Conservation (phyloP, 2,888 invertebrate species). For the Elmis aenea region DNA sequence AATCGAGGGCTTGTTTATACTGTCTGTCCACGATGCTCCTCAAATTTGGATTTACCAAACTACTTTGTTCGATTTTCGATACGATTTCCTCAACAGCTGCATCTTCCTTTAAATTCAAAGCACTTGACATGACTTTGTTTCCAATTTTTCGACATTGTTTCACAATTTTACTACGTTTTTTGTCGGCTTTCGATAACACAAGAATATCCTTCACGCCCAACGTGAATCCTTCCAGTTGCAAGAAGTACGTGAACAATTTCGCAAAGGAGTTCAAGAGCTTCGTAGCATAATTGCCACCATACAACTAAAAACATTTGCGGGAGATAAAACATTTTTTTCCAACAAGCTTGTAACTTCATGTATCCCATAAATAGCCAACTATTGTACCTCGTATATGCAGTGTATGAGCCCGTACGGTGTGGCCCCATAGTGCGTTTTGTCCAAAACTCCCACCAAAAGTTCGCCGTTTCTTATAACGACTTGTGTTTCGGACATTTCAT, state of each 20-base stretch:
- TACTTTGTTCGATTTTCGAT: constrained; percentile 65
- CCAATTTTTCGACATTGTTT: constrained; percentile 53
- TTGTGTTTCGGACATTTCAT: constrained; percentile 82
- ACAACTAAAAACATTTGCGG: constrained; percentile 55
- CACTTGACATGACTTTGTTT: constrained; percentile 47
- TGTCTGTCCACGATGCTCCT: constrained; percentile 76
- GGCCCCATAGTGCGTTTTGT: constrained; percentile 95
- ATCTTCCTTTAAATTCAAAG: constrained; percentile 63
- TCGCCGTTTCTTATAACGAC: constrained; percentile 87
- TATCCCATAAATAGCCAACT: neutral
- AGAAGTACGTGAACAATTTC: constrained; percentile 83
- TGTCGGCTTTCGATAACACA: constrained; percentile 68
- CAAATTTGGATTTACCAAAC: constrained; percentile 68
- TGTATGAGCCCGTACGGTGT: constrained; percentile 93
- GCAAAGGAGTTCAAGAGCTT: constrained; percentile 83
- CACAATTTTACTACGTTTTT: constrained; percentile 65
- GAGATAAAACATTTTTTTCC: neutral
- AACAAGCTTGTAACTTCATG: neutral
- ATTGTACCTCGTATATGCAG: constrained; percentile 80
- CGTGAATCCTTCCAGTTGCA: constrained; percentile 91
- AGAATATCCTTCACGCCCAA: constrained; percentile 94
- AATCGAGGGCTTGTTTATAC: constrained; percentile 75
- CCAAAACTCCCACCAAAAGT: constrained; percentile 84
- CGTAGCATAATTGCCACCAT: constrained; percentile 82
- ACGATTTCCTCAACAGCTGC: constrained; percentile 56